A percentile compares a stretch with the other conserved stretches of the same genome.
These are phyloP conservation scores for Bos taurus DNA, from an alignment of 2,113 vertebrate species.

Conservation along the genomic window ARS-UCD2.0 NC_037338.1:89750501-89751000, in stretches of 20 bases:
- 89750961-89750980: background rate
- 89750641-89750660: background rate
- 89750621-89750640: too few species aligned
- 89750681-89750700: background rate
- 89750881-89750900: rapidly evolving
- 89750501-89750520: background rate
- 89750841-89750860: rapidly evolving
- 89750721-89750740: background rate
- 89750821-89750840: rapidly evolving
- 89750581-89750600: background rate
- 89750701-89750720: too few species aligned
- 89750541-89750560: too few species aligned
- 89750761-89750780: rapidly evolving
- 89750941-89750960: background rate
- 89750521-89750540: background rate
- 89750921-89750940: too few species aligned
- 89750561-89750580: rapidly evolving
- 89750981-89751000: background rate
- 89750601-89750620: background rate
- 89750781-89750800: background rate
- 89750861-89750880: rapidly evolving
- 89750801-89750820: background rate
- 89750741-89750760: background rate
- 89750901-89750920: background rate
- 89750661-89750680: background rate